Percentiles rank a stretch among this genome's conserved stretches.
phyloP scores from a whole-genome alignment of 2,113 vertebrate genomes.

The Lucifuga dentata region DNA sequence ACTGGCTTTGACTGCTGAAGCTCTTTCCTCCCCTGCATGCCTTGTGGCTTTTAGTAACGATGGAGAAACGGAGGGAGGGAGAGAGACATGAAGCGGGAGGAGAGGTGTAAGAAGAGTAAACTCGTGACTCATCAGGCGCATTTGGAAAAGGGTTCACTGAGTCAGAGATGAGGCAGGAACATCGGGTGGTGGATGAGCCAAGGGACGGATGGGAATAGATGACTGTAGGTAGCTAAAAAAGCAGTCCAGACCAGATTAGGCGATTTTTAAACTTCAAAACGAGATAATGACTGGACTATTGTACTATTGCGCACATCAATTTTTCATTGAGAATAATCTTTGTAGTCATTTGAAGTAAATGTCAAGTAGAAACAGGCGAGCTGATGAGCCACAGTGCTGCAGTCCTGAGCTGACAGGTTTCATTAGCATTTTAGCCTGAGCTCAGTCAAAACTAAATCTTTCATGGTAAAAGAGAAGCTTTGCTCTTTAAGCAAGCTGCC shows the following conservation, averaged over 20 bases:
- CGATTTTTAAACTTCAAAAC: conserved; percentile 19
- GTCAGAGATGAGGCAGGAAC: conserved; percentile 68
- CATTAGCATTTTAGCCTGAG: background rate
- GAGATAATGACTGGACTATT: background rate
- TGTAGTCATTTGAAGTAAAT: too few species aligned
- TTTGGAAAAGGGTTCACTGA: conserved; percentile 68
- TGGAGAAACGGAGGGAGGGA: conserved; percentile 50
- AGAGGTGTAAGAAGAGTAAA: conserved; percentile 70
- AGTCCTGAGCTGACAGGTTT: background rate
- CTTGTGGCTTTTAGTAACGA: conserved; percentile 39
- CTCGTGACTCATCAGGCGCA: conserved; percentile 73
- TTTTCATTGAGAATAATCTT: background rate
- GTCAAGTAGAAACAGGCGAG: background rate
- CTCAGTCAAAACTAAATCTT: too few species aligned
- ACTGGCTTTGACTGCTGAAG: too few species aligned
- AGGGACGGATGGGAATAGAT: conserved; percentile 55
- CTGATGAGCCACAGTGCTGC: background rate
- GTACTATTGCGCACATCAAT: background rate
- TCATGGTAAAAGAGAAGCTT: conserved; percentile 21
- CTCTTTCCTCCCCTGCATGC: conserved; percentile 31
- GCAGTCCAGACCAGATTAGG: conserved; percentile 11
- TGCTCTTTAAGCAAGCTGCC: background rate
- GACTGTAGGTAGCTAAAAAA: conserved; percentile 47
- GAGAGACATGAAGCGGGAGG: conserved; percentile 32
- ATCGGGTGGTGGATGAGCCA: conserved; percentile 55